Conservation (phyloP, 2,797 vertebrate species). For the Crenuchus spilurus region DNA sequence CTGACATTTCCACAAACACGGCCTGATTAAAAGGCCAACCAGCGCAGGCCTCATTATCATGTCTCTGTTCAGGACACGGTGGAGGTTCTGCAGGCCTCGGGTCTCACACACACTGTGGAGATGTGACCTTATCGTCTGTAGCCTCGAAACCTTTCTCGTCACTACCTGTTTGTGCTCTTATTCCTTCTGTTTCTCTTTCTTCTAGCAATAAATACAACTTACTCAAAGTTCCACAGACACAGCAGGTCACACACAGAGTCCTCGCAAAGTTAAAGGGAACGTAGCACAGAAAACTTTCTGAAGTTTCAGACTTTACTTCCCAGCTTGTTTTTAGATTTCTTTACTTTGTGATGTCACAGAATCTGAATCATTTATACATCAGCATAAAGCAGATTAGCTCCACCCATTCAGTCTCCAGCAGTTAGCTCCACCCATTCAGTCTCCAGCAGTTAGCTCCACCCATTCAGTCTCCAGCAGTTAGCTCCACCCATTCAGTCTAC, state of each 20-base stretch:
- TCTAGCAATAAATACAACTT: constrained; percentile 11
- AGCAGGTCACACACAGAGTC: constrained; percentile 21
- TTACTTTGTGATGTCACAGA: too few relatives aligned
- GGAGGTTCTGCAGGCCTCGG: constrained; percentile 32
- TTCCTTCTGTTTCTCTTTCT: constrained; percentile 4
- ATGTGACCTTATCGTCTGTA: constrained; percentile 53
- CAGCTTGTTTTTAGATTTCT: too few relatives aligned
- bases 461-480: too few relatives aligned
- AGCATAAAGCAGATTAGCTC: too few relatives aligned
- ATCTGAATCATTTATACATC: too few relatives aligned
- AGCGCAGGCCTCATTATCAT: constrained; percentile 45
- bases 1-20: constrained; percentile 58
- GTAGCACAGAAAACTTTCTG: too few relatives aligned
- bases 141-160: constrained; percentile 41
- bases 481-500: too few relatives aligned
- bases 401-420: too few relatives aligned
- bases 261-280: too few relatives aligned
- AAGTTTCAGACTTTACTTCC: too few relatives aligned
- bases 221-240: constrained; percentile 10
- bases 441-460: too few relatives aligned
- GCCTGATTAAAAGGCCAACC: constrained; percentile 39
- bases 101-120: constrained; percentile 9
- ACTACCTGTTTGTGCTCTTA: constrained; percentile 32
- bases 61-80: constrained; percentile 30
- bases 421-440: too few relatives aligned